Evolutionary conservation across 2,888 invertebrate genomes (phyloP).

Genomic region (Catocala sponsa): DNA sequence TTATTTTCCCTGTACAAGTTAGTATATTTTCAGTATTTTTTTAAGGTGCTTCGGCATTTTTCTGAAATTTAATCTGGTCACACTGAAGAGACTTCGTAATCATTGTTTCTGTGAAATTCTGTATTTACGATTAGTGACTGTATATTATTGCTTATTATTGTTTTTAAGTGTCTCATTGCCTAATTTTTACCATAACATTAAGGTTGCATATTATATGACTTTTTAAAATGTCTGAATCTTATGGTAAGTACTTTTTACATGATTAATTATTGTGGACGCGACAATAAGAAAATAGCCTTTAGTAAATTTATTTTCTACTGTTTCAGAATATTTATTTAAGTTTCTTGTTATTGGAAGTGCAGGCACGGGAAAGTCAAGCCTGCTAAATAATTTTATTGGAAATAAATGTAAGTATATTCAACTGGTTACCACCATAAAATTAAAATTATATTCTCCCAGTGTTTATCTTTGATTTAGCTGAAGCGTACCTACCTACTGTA

Average conservation of each 20-base stretch:
- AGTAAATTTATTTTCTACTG: slow-evolving; percentile 2
- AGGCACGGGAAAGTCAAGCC: slow-evolving; percentile 94
- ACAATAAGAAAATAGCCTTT: not conserved
- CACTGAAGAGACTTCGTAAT: not conserved
- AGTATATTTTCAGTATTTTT: not conserved
- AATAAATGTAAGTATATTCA: slow-evolving; percentile 91
- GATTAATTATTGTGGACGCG: not conserved
- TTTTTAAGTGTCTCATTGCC: not conserved
- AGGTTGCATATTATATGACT: not conserved
- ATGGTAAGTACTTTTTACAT: slow-evolving; percentile 19
- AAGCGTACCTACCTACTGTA: too few species aligned
- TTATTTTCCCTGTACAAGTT: too few species aligned
- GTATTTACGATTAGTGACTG: not conserved
- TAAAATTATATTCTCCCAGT: too few species aligned
- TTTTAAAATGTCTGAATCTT: slow-evolving; percentile 25
- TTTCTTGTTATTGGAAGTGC: slow-evolving; percentile 95
- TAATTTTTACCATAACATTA: not conserved
- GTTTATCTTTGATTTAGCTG: too few species aligned
- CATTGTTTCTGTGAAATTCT: slow-evolving; percentile 6
- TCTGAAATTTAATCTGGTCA: not conserved
- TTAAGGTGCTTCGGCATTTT: not conserved
- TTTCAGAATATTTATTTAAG: slow-evolving; percentile 94
- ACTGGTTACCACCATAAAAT: too few species aligned
- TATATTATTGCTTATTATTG: not conserved
- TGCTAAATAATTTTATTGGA: slow-evolving; percentile 95